Evolutionary conservation across 2,113 vertebrate genomes (phyloP).

Genomic region (Ceuthmochares aereus): DNA sequence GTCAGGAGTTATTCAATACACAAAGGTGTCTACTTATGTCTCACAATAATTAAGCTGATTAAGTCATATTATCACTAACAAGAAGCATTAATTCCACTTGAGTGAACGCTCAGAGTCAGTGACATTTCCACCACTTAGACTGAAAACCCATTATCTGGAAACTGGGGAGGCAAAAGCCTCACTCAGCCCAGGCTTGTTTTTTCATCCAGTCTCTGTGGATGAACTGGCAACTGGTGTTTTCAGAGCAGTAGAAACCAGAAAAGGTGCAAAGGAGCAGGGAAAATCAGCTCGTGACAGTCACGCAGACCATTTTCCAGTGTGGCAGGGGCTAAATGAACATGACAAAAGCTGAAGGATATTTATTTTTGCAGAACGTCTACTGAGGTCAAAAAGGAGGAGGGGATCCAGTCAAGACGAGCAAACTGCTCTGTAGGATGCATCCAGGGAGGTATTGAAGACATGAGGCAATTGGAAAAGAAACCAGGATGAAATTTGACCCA

Average conservation of each 20-base stretch:
- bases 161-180: constrained; percentile 11
- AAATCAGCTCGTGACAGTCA: not conserved
- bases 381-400: not conserved
- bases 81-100: constrained; percentile 62
- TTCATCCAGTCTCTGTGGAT: constrained; percentile 26
- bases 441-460: not conserved
- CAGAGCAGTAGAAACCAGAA: not conserved
- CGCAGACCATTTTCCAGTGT: not conserved
- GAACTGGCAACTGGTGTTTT: constrained; percentile 16
- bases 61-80: constrained; percentile 74
- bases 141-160: constrained; percentile 23
- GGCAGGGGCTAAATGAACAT: not conserved
- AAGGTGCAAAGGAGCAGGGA: constrained; percentile 23
- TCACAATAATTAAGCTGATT: constrained; percentile 72
- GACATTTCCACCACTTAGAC: constrained; percentile 62
- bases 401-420: not conserved
- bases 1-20: constrained; percentile 69
- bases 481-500: not conserved
- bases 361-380: not conserved
- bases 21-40: constrained; percentile 69
- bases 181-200: not conserved
- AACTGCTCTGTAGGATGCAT: not conserved
- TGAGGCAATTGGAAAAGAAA: not conserved
- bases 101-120: constrained; percentile 27
- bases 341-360: not conserved